Percentiles rank a stretch among this genome's conserved stretches.
Evolutionary conservation across 2,797 vertebrate genomes (phyloP).

Genomic region (Adrianichthys oophorus): DNA sequence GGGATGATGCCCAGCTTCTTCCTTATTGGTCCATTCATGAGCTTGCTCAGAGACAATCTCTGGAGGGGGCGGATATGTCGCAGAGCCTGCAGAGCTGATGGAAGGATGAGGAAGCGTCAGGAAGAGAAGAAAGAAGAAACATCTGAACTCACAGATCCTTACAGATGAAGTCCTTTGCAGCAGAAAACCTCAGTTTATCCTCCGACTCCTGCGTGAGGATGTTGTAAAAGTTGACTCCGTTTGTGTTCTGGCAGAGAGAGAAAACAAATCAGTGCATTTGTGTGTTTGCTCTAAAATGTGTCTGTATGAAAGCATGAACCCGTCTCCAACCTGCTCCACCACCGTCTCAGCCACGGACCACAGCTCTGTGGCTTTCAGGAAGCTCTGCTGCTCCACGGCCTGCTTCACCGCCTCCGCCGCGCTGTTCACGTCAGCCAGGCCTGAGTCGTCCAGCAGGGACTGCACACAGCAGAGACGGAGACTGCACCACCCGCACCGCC

Average conservation of each 20-base stretch:
- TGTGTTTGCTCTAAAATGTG: no score
- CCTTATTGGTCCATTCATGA: conserved; percentile 94
- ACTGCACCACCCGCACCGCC: background rate
- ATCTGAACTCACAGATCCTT: conserved; percentile 43
- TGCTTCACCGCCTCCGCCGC: conserved; percentile 82
- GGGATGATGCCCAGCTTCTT: conserved; percentile 91
- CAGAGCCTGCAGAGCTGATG: conserved; percentile 74
- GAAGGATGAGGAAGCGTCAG: background rate
- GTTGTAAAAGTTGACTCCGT: conserved; percentile 97
- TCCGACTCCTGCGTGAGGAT: conserved; percentile 83
- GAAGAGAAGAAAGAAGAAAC: background rate
- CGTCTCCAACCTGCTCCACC: conserved; percentile 83
- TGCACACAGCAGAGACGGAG: conserved; percentile 47
- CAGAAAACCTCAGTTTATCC: conserved; percentile 28
- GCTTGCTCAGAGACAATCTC: conserved; percentile 73
- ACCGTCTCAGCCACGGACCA: conserved; percentile 84
- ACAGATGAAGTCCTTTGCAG: conserved; percentile 74
- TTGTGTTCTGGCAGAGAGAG: conserved; percentile 84
- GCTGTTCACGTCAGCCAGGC: conserved; percentile 82
- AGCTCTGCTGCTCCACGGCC: conserved; percentile 80
- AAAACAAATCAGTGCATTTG: no score
- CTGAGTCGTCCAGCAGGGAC: conserved; percentile 91
- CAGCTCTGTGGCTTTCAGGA: conserved; percentile 83
- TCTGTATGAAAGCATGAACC: no score
- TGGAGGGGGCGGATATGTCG: conserved; percentile 82